phyloP scores from a whole-genome alignment of 2,888 invertebrate species.

The Volucella bombylans region DNA sequence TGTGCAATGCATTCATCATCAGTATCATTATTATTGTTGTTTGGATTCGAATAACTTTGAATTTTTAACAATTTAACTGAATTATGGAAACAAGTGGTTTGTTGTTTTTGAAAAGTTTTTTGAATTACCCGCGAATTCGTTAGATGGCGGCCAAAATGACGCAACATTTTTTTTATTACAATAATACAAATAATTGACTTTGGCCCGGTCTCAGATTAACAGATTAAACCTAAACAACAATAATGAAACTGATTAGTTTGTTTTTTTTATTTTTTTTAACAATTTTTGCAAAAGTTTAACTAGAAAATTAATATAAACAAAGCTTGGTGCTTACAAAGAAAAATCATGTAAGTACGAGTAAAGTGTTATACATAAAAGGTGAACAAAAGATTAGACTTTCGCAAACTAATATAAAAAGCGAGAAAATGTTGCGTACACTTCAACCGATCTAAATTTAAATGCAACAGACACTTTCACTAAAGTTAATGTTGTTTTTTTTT shows the following conservation, averaged over 20 bases:
- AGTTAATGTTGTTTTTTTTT: conserved; percentile 6
- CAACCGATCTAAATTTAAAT: conserved; percentile 37
- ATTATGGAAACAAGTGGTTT: conserved; percentile 53
- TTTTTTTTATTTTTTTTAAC: conserved; percentile 39
- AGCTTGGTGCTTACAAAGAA: conserved; percentile 30
- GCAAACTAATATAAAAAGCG: conserved; percentile 61
- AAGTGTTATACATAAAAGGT: conserved; percentile 6
- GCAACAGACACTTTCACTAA: conserved; percentile 62
- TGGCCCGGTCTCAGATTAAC: conserved; percentile 75
- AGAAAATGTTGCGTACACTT: conserved; percentile 71
- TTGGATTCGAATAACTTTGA: conserved; percentile 53
- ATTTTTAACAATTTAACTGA: conserved; percentile 57
- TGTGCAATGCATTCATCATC: conserved; percentile 77
- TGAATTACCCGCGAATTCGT: conserved; percentile 69
- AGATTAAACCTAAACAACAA: conserved; percentile 80
- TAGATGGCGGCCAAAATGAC: conserved; percentile 79
- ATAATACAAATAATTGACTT: conserved; percentile 53
- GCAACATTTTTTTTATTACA: conserved; percentile 80
- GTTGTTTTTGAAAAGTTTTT: conserved; percentile 64
- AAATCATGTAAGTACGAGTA: not conserved
- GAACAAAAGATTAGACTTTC: conserved; percentile 2
- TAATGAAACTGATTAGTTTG: conserved; percentile 80
- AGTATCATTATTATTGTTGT: conserved; percentile 78
- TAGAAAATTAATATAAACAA: conserved; percentile 29
- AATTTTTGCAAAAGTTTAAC: conserved; percentile 28